Evolutionary conservation across 2,888 invertebrate species (phyloP), one percentile per base, ranked within the genome.

Genomic region (Chrysolina haemoptera): DNA sequence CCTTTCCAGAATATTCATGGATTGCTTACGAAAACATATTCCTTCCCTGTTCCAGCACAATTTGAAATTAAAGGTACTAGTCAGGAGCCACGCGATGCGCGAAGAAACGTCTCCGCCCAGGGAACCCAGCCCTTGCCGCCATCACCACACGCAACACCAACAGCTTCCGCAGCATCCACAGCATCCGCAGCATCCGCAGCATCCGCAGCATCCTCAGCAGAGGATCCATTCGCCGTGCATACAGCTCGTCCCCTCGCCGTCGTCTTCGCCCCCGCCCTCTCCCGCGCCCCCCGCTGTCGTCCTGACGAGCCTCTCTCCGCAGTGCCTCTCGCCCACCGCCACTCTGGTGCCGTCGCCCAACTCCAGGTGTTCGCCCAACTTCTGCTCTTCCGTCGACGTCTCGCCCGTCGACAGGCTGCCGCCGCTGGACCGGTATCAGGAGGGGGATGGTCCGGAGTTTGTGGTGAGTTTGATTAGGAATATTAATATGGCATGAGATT

Each of bases 81-180:
- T 95, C 74, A 92, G 97, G 84, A 96, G 96, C 85, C 95, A 96
- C 90, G 97, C 97, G 78, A 94, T 97, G 90, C 92, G 96, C 85
- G 97, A 97, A 87, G 93, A 95, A 77, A 92, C 94, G 62, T 90
- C 90, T 64, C 90, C 90, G 48, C 90, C 90, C 22, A 87, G 90
- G 69, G 90, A 90, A 80, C 89, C 89, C 11, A 81, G 83, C 62
- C 86, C 88, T 20, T 65, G 65, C 48, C 35, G 43, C n/a, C 64
- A 71, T 10, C 62, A 63, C 59, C 72, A 27, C 20, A 55, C 14
- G 62, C 20, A 35, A 62, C 70, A 40, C n/a, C 64, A 20, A 11
- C 63, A 62, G 46, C 48, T 11, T 8, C 70, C 48, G 8, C 59
- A 50, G 40, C 64, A 71, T 16, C 68, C 67, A 8, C 67, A 67